Evolutionary conservation across 2,888 invertebrate genomes (phyloP).

Genomic region (Idaea aversata): DNA sequence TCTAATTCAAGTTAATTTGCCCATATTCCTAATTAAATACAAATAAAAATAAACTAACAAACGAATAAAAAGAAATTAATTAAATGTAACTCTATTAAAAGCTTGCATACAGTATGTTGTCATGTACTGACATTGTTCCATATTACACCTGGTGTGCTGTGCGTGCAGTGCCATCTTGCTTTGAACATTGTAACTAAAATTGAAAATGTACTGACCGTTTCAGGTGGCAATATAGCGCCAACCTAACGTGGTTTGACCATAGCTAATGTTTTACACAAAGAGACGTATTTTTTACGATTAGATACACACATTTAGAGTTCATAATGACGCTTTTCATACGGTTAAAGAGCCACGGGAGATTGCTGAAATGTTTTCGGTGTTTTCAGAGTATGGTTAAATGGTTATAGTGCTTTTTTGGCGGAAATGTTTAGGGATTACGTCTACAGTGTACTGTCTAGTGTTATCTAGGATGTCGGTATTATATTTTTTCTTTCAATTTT

Average conservation of each 20-base stretch:
- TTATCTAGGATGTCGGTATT: background rate
- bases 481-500: too few relatives aligned
- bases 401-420: background rate
- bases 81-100: too few relatives aligned
- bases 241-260: background rate
- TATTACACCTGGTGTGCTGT: too few relatives aligned
- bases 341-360: slow-evolving; percentile 9
- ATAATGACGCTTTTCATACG: slow-evolving; percentile 34
- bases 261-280: slow-evolving; percentile 14
- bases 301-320: slow-evolving; percentile 41
- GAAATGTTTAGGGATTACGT: background rate
- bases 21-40: too few relatives aligned
- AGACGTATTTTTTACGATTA: slow-evolving; percentile 34
- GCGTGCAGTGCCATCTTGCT: too few relatives aligned
- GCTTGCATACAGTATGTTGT: too few relatives aligned
- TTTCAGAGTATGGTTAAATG: background rate
- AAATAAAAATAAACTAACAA: too few relatives aligned
- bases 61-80: too few relatives aligned
- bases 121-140: too few relatives aligned
- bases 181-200: too few relatives aligned
- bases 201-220: too few relatives aligned
- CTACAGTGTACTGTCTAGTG: background rate
- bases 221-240: background rate
- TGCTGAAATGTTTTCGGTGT: background rate
- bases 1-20: too few relatives aligned